Percentiles rank a stretch among this genome's conserved stretches.
These are phyloP conservation scores for Stramonita haemastoma DNA, from an alignment of 2,888 invertebrate genomes.

Conservation along the genomic window DNA sequence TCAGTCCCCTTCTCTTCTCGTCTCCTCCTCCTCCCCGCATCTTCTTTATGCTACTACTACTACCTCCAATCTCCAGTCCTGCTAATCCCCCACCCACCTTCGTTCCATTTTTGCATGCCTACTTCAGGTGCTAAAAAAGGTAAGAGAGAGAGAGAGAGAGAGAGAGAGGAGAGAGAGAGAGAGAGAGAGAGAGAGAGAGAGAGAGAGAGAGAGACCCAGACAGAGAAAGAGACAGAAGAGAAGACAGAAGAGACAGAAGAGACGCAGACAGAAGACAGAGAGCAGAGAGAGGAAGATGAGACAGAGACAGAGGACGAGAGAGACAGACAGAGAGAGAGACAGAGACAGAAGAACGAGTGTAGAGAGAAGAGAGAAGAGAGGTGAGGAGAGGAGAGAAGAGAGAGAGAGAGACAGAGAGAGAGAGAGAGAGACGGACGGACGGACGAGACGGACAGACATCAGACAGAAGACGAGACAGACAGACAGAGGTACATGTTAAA, in stretches of 20 bases:
- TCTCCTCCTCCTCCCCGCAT: no score
- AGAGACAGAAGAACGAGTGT: not conserved
- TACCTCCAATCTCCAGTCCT: no score
- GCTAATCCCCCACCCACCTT: no score
- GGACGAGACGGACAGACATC: no score
- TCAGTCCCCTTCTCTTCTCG: no score
- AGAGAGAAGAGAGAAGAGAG: not conserved
- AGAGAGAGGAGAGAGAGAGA: constrained; percentile 7
- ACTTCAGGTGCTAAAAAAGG: not conserved
- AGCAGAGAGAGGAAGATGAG: not conserved
- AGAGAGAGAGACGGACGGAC: no score
- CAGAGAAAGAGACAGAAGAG: not conserved
- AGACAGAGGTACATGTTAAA: no score
- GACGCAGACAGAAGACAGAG: not conserved
- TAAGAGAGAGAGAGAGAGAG: not conserved
- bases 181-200: constrained; percentile 27
- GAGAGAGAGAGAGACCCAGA: constrained; percentile 33
- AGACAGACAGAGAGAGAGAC: not conserved
- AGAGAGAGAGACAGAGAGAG: not conserved
- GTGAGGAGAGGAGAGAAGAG: not conserved
- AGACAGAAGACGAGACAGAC: no score
- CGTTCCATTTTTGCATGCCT: no score
- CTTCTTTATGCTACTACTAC: no score
- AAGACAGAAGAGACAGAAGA: not conserved
- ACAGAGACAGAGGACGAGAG: not conserved